Percentiles rank a stretch among this genome's conserved stretches.
Conservation (phyloP, 30 jellyfish, hydroid and myxozoan genomes). For the Euphysa ruthae region DNA sequence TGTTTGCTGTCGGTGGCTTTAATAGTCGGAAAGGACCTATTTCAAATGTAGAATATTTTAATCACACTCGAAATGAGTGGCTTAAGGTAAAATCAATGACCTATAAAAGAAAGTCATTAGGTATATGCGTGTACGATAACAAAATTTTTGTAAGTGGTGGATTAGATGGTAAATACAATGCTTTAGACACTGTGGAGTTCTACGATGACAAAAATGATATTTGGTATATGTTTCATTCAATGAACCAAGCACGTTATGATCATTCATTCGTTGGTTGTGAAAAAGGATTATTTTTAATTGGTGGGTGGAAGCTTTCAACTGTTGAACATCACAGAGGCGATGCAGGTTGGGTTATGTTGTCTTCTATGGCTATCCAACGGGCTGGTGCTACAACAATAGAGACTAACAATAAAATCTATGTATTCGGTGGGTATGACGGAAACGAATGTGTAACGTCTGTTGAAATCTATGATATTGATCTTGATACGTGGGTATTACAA, state of each 20-base stretch:
- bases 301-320: constrained; percentile 82
- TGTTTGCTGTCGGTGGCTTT: constrained; percentile 86
- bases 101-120: constrained; percentile 69
- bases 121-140: constrained; percentile 46
- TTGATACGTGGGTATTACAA: constrained; percentile 31
- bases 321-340: constrained; percentile 51
- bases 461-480: constrained; percentile 51
- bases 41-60: constrained; percentile 54
- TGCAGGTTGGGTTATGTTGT: constrained; percentile 56
- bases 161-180: constrained; percentile 60
- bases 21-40: constrained; percentile 77
- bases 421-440: constrained; percentile 78
- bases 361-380: constrained; percentile 58
- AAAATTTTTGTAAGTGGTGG: constrained; percentile 86
- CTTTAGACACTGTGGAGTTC: constrained; percentile 45
- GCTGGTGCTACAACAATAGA: constrained; percentile 83
- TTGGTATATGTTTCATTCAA: constrained; percentile 35
- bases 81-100: constrained; percentile 38
- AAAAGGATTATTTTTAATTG: constrained; percentile 50
- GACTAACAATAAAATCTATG: constrained; percentile 43
- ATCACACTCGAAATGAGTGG: constrained; percentile 71
- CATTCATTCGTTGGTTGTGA: constrained; percentile 69
- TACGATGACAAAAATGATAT: constrained; percentile 30
- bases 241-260: constrained; percentile 80
- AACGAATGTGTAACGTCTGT: constrained; percentile 47